Evolutionary conservation across 2,113 vertebrate genomes (phyloP).

Genomic region (Lasiurus borealis): DNA sequence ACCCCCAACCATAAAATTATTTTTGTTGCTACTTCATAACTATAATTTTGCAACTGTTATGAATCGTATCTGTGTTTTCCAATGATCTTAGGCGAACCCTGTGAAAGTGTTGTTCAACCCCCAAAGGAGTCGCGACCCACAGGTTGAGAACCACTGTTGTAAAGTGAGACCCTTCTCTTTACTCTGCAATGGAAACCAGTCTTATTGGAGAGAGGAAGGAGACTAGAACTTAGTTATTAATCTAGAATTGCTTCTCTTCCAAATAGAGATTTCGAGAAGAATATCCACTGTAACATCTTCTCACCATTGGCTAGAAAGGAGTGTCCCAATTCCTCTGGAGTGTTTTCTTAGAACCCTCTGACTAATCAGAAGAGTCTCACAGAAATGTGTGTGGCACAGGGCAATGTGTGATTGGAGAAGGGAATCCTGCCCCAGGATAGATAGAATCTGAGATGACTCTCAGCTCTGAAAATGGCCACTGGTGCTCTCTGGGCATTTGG

Average conservation of each 20-base stretch:
- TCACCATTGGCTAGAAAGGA: conserved; percentile 24
- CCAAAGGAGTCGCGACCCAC: no score
- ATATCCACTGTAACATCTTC: conserved; percentile 69
- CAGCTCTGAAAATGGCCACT: not conserved
- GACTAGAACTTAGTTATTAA: conserved; percentile 81
- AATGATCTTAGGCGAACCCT: no score
- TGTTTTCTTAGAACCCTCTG: not conserved
- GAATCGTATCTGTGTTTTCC: no score
- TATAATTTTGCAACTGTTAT: no score
- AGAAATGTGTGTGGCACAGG: not conserved
- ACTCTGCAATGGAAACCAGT: not conserved
- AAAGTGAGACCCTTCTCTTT: not conserved
- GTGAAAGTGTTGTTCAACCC: no score
- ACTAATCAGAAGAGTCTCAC: not conserved
- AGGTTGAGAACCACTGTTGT: no score
- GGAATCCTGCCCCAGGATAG: not conserved
- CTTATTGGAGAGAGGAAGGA: not conserved
- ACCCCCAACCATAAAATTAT: no score
- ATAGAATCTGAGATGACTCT: not conserved
- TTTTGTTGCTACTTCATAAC: no score
- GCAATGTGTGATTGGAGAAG: not conserved
- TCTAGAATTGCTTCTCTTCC: conserved; percentile 78
- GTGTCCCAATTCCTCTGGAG: conserved; percentile 43
- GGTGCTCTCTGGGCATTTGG: not conserved
- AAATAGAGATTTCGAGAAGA: conserved; percentile 79